These are phyloP conservation scores for Toxotes chatareus DNA, from an alignment of 2,113 vertebrate genomes.

Conservation along the genomic window DNA sequence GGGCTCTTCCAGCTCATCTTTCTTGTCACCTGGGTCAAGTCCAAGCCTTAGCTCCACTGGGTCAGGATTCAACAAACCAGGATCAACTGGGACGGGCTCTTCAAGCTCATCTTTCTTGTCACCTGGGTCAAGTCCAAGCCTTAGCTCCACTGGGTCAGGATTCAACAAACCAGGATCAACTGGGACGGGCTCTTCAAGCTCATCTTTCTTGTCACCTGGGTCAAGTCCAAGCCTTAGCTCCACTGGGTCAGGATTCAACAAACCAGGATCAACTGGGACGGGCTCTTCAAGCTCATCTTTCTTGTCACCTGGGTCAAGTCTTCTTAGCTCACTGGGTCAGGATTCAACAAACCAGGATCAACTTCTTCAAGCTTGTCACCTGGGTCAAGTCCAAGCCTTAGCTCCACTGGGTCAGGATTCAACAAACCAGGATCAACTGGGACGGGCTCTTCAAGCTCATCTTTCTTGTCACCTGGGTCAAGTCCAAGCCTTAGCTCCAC, in stretches of 20 bases:
- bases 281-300: too few species aligned
- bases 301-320: too few species aligned
- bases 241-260: too few species aligned
- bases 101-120: background rate
- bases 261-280: too few species aligned
- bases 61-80: background rate
- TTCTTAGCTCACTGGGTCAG: too few species aligned
- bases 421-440: slow-evolving; percentile 42
- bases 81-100: slow-evolving; percentile 17
- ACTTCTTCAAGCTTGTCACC: too few species aligned
- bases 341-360: too few species aligned
- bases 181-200: background rate
- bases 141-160: background rate
- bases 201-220: background rate
- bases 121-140: slow-evolving; percentile 10
- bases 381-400: too few species aligned
- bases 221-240: background rate
- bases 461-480: too few species aligned
- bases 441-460: too few species aligned
- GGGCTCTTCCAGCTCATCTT: slow-evolving; percentile 10
- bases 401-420: slow-evolving; percentile 18
- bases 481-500: slow-evolving; percentile 10
- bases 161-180: slow-evolving; percentile 11
- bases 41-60: background rate
- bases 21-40: background rate